Percentiles rank a stretch among this genome's conserved stretches.
Conservation (phyloP, 2,888 invertebrate species). For the Trachelus stipa region DNA sequence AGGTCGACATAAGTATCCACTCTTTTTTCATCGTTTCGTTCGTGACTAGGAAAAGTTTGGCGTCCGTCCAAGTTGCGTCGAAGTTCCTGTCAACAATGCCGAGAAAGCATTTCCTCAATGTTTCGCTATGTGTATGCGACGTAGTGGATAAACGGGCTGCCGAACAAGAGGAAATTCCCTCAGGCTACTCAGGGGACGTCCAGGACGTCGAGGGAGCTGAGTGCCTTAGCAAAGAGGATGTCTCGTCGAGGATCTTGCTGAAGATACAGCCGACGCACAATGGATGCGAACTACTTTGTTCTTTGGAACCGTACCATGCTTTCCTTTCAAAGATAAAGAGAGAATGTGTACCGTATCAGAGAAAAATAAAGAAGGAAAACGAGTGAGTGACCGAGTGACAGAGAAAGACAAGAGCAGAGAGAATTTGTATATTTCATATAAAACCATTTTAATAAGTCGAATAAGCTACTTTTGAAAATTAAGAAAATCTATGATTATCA, state of each 20-base stretch:
- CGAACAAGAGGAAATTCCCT: not conserved
- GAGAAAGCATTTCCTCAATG: slow-evolving; percentile 21
- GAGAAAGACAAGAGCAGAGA: not conserved
- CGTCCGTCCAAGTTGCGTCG: not conserved
- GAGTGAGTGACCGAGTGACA: not conserved
- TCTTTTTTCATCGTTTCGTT: not conserved
- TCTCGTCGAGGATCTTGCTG: not conserved
- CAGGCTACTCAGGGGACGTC: slow-evolving; percentile 1
- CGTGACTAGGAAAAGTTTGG: not conserved
- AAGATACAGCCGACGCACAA: not conserved
- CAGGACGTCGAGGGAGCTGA: not conserved
- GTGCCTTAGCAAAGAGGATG: not conserved
- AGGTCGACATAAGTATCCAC: not conserved
- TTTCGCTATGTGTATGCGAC: slow-evolving; percentile 11
- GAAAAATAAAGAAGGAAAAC: not conserved
- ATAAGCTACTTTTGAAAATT: not conserved
- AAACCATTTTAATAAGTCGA: not conserved
- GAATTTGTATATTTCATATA: not conserved
- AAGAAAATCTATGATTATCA: too few relatives aligned
- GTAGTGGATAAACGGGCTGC: slow-evolving; percentile 11
- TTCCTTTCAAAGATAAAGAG: not conserved
- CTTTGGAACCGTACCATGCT: not conserved
- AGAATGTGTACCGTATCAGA: not conserved
- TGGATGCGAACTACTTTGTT: not conserved
- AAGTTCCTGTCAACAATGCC: slow-evolving; percentile 4